These are phyloP conservation scores for Montipora foliosa DNA, from an alignment of 64 coral and sea anemone genomes.

Conservation along the genomic window DNA sequence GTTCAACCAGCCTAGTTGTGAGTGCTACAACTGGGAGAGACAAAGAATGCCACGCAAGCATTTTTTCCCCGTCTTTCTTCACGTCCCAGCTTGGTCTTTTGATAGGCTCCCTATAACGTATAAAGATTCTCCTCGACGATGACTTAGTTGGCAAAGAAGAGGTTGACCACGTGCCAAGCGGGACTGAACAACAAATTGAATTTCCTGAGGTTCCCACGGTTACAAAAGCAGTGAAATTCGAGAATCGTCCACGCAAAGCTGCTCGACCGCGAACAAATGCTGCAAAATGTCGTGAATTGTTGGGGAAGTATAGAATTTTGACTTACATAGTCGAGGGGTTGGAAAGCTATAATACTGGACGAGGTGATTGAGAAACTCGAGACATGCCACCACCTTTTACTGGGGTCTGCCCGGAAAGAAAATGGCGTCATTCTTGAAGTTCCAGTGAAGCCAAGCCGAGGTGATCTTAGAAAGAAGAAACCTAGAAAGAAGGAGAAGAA, in stretches of 20 bases:
- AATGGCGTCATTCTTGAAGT: constrained; percentile 33
- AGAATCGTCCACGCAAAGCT: neutral
- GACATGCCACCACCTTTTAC: neutral
- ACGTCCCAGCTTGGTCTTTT: constrained; percentile 33
- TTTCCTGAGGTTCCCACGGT: no score
- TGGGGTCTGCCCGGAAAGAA: neutral
- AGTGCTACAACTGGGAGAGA: constrained; percentile 46
- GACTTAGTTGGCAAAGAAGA: neutral
- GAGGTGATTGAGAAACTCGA: neutral
- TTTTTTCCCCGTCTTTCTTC: constrained; percentile 55
- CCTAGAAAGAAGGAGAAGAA: no score
- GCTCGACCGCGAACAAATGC: constrained; percentile 8
- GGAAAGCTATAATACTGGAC: neutral
- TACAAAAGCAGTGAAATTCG: neutral
- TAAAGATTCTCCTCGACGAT: constrained; percentile 38
- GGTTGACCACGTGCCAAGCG: no score
- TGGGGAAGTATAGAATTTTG: constrained; percentile 27
- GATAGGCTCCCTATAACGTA: constrained; percentile 36
- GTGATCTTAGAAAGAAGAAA: neutral
- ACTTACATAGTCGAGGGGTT: constrained; percentile 22
- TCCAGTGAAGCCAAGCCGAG: neutral
- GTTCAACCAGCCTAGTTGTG: constrained; percentile 28
- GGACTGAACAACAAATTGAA: no score
- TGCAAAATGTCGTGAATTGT: neutral
- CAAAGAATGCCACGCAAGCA: constrained; percentile 48